phyloP scores from a whole-genome alignment of 2,113 vertebrate genomes.

The Desmodus rotundus region DNA sequence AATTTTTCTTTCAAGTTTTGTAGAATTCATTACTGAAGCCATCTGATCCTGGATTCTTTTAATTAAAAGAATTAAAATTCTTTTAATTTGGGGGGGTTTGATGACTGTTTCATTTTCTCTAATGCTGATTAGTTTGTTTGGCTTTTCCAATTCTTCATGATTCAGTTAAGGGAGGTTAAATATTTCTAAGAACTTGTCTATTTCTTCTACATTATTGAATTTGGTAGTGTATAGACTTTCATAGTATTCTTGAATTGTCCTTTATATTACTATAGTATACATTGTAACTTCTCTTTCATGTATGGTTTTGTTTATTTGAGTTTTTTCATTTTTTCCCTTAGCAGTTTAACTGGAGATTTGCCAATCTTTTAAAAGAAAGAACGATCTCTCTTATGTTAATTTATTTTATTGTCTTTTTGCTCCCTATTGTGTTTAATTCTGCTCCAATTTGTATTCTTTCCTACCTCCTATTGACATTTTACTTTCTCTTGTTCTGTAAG shows the following conservation, averaged over 20 bases:
- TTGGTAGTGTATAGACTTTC: not conserved
- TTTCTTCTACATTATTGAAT: not conserved
- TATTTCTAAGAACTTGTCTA: too few species aligned
- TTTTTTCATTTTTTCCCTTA: not conserved
- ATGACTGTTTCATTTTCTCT: too few species aligned
- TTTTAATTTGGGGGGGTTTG: too few species aligned
- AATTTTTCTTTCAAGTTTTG: not conserved
- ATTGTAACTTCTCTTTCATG: not conserved
- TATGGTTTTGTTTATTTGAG: not conserved
- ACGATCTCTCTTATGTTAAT: not conserved
- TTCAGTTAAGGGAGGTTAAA: too few species aligned
- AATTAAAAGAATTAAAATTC: too few species aligned
- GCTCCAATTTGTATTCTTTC: not conserved
- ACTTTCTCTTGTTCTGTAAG: not conserved
- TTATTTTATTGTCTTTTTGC: not conserved
- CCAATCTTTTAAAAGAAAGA: not conserved
- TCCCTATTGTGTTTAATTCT: not conserved
- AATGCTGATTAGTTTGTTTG: too few species aligned
- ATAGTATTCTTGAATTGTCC: not conserved
- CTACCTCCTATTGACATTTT: not conserved
- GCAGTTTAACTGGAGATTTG: not conserved
- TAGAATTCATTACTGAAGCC: too few species aligned
- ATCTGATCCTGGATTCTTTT: too few species aligned
- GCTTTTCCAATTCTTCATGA: too few species aligned
- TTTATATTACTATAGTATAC: not conserved